Base-by-base conservation (phyloP, 2,113 vertebrate genomes). In the Girardinichthys multiradiatus region DNA sequence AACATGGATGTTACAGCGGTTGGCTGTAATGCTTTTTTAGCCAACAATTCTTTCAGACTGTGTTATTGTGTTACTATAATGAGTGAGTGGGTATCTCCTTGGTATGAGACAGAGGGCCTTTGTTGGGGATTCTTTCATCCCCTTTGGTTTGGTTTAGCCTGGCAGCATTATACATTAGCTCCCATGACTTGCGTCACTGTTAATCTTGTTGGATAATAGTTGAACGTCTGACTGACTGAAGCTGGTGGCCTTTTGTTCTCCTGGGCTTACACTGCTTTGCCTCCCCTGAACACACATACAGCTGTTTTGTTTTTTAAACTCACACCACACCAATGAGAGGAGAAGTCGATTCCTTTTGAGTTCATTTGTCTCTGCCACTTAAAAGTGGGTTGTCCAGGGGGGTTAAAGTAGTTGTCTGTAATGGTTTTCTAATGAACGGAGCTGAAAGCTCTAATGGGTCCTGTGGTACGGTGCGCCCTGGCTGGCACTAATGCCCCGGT, bases 391-490 rank as follows among this genome's bases (percentile, higher is more conserved):
- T 86, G 88, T 90, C 84, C 57, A n/a, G 72, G 62, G 72, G 84
- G 86, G 74, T 85, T 89, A 69, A 85, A 87, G 84, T 79, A 80
- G 79, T 82, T 79, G 76, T 86, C 83, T 67, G 65, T 90, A 89
- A 91, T 88, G 91, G 86, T 68, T 79, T 54, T 35, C 72, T 86
- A 89, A 88, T 84, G 85, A 90, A 60, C 1, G 54, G 77, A 0
- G 30, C 76, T 86, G 85, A 85, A 75, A 87, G 88, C 83, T 81
- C 78, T 92, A 90, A 92, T 88, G 87, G 87, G 68, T 31, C 68
- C 68, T 68, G 27, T 72, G 79, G 64, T 81, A 63, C 80, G 54
- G 33, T 39, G 79, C 63, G 57, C 74, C 67, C 58, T 74, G 80
- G 80, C 76, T 84, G 83, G 83, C 76, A 79, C 85, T 72, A 83